Conservation (phyloP, 2,113 vertebrate species). For the Protobothrops flavoviridis region DNA sequence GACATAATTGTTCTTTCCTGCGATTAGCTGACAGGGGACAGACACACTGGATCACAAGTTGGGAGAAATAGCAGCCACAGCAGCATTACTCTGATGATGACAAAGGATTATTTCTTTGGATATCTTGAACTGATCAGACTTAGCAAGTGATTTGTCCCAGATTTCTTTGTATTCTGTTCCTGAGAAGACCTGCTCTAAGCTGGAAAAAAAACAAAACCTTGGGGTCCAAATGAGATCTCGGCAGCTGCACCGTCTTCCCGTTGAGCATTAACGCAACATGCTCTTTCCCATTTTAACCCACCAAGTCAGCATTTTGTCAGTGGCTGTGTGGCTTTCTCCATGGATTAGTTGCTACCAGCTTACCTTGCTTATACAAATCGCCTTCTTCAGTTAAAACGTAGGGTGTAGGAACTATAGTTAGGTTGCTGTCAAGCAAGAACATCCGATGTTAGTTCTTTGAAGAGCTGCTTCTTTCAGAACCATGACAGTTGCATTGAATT, state of each 20-base stretch:
- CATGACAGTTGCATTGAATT: background rate
- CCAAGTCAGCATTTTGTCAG: background rate
- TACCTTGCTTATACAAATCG: background rate
- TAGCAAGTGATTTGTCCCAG: rapidly evolving
- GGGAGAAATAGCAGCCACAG: background rate
- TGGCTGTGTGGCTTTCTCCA: background rate
- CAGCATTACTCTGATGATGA: rapidly evolving
- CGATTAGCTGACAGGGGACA: background rate
- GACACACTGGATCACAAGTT: background rate
- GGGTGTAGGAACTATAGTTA: constrained; percentile 2
- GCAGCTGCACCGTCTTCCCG: background rate
- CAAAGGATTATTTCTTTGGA: background rate
- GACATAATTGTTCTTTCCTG: background rate
- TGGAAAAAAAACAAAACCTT: background rate
- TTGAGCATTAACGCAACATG: background rate
- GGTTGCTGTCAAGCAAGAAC: background rate
- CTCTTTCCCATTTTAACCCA: background rate
- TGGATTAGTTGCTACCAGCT: background rate
- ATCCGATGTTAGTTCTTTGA: too few relatives aligned
- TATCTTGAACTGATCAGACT: background rate
- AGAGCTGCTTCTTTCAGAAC: too few relatives aligned
- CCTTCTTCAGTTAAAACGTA: background rate
- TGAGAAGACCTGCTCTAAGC: background rate
- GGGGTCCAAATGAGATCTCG: background rate
- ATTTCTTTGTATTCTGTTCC: rapidly evolving